A percentile compares a stretch with the other conserved stretches of the same genome.
Evolutionary conservation across 2,888 invertebrate species (phyloP).

Genomic region (Cyaniris semiargus): DNA sequence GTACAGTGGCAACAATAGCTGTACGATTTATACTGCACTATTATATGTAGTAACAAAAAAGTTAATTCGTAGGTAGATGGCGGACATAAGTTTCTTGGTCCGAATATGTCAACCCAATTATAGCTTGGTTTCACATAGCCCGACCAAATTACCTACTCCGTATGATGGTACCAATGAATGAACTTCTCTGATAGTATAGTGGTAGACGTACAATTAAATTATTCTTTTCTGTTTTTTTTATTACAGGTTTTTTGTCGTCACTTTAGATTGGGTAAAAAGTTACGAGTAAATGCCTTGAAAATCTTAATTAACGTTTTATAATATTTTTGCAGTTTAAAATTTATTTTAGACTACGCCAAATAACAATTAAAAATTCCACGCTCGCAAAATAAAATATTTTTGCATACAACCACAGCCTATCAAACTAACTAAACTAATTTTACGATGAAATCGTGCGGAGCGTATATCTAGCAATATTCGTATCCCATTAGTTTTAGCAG

Average conservation of each 20-base stretch:
- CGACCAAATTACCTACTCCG: too few relatives aligned
- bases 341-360: background rate
- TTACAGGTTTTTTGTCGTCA: too few relatives aligned
- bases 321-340: background rate
- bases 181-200: too few relatives aligned
- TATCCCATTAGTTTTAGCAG: background rate
- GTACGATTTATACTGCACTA: background rate
- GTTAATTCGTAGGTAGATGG: background rate
- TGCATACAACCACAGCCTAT: background rate
- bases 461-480: background rate
- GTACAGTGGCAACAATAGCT: background rate
- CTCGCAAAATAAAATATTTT: background rate
- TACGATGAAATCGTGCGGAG: background rate
- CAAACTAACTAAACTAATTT: background rate
- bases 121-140: too few relatives aligned
- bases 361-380: background rate
- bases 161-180: too few relatives aligned
- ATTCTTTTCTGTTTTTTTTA: too few relatives aligned
- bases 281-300: too few relatives aligned
- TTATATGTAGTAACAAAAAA: background rate
- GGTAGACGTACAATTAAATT: too few relatives aligned
- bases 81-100: background rate
- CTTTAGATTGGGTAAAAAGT: too few relatives aligned
- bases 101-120: background rate
- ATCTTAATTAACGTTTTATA: too few relatives aligned